Evolutionary conservation across 2,888 invertebrate species (phyloP), one percentile per base, ranked within the genome.

Genomic region (Chydorus sphaericus): DNA sequence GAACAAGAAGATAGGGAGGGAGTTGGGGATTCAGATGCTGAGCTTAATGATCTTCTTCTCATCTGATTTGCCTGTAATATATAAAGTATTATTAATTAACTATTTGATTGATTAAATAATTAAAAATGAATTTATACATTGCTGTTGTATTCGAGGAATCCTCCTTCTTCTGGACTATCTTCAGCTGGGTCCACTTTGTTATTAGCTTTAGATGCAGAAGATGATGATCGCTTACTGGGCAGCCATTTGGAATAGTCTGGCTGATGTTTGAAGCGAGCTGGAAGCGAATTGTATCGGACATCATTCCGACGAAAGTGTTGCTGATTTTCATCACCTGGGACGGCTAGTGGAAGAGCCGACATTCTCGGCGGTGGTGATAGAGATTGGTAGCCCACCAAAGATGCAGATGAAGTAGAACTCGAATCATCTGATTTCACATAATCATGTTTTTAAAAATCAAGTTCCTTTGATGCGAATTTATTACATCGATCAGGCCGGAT

Each of bases 1-100:
- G 57, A 57, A 48, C 57, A 57, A 16, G 57, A 57, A 26, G 57
- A 57, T 23, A 26, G 30, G 33, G 57, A 57, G 7, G 57, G 57
- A n/a, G 54, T 36, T 5, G 57, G 57, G 0, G 57, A 57, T n/a
- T n/a, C n/a, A n/a, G n/a, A n/a, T n/a, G n/a, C n/a, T n/a, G n/a
- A n/a, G n/a, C n/a, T n/a, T n/a, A n/a, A n/a, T 10, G 48, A 26
- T 16, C 20, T n/a, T 4, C 33, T 18, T 23, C 26, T 31, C 6
- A 28, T 29, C 26, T 28, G 53, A n/a, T n/a, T n/a, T n/a, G n/a
- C n/a, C n/a, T n/a, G n/a, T n/a, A n/a, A n/a, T n/a, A n/a, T n/a
- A n/a, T n/a, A n/a, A n/a, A n/a, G n/a, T n/a, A n/a, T n/a, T n/a
- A n/a, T n/a, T n/a, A n/a, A n/a, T n/a, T n/a, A n/a, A n/a, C n/a